These are phyloP conservation scores for Upupa epops DNA, from an alignment of 2,113 vertebrate species.

Conservation along the genomic window DNA sequence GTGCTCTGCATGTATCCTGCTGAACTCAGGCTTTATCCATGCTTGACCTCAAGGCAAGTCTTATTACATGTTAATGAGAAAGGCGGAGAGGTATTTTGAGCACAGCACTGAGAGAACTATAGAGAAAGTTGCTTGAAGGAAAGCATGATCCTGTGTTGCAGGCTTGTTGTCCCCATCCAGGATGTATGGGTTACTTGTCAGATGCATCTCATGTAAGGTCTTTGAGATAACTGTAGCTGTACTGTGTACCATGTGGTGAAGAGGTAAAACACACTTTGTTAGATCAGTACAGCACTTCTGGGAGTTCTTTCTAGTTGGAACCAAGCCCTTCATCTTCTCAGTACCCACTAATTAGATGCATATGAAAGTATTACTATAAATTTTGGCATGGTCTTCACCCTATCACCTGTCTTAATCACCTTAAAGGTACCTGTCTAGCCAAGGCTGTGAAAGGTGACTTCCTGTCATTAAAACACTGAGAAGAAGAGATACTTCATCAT, in stretches of 20 bases:
- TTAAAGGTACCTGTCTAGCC: background rate
- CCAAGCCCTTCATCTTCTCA: background rate
- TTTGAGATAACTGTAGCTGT: background rate
- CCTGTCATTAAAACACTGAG: background rate
- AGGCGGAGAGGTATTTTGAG: background rate
- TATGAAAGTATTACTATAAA: background rate
- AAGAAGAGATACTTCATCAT: background rate
- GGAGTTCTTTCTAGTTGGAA: background rate
- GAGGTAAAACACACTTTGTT: background rate
- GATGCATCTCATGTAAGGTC: background rate
- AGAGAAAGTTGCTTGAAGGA: background rate
- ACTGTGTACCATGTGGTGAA: background rate
- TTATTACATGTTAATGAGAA: background rate
- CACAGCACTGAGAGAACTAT: fast-evolving
- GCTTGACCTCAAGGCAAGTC: background rate
- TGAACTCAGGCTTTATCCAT: background rate
- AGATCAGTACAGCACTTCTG: background rate
- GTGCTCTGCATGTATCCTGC: constrained; percentile 2
- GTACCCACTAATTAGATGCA: background rate
- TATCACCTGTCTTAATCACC: background rate
- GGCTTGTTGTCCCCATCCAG: background rate
- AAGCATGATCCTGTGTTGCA: background rate
- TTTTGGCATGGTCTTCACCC: background rate
- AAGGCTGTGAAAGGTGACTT: background rate
- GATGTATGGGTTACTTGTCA: background rate